phyloP scores from a whole-genome alignment of 1,140 invertebrate genomes.

The Drosophila ficusphila region DNA sequence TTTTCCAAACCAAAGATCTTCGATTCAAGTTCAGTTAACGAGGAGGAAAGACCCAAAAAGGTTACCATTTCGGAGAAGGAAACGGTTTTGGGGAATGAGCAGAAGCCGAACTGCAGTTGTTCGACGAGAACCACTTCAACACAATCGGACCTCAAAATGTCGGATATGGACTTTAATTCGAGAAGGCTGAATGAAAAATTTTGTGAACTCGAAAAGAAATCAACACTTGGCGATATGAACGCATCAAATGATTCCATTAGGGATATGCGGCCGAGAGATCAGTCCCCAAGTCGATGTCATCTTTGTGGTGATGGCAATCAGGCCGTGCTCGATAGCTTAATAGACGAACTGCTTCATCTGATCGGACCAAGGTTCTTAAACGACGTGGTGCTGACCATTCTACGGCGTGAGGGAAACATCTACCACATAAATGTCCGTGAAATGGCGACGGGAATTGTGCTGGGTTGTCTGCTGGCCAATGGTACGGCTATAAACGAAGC shows the following conservation, averaged over 20 bases:
- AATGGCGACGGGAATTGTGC: conserved; percentile 6
- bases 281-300: conserved; percentile 12
- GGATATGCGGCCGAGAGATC: not conserved
- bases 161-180: not conserved
- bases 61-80: not conserved
- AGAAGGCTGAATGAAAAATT: not conserved
- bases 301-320: conserved; percentile 12
- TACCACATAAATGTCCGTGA: conserved; percentile 65
- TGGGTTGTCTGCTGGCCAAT: conserved; percentile 59
- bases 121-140: not conserved
- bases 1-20: not conserved
- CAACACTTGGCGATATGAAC: not conserved
- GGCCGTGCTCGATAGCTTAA: conserved; percentile 18
- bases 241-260: not conserved
- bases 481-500: conserved; percentile 54
- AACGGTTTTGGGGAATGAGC: not conserved
- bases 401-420: conserved; percentile 41
- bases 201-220: not conserved
- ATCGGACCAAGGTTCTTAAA: conserved; percentile 3
- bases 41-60: not conserved
- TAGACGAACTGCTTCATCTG: conserved; percentile 1
- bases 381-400: conserved; percentile 42
- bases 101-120: not conserved
- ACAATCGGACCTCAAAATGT: not conserved
- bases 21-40: not conserved